A percentile compares a stretch with the other conserved stretches of the same genome.
These are phyloP conservation scores for Chymomyza fuscimana DNA, from an alignment of 2,888 invertebrate species.

Conservation along the genomic window DNA sequence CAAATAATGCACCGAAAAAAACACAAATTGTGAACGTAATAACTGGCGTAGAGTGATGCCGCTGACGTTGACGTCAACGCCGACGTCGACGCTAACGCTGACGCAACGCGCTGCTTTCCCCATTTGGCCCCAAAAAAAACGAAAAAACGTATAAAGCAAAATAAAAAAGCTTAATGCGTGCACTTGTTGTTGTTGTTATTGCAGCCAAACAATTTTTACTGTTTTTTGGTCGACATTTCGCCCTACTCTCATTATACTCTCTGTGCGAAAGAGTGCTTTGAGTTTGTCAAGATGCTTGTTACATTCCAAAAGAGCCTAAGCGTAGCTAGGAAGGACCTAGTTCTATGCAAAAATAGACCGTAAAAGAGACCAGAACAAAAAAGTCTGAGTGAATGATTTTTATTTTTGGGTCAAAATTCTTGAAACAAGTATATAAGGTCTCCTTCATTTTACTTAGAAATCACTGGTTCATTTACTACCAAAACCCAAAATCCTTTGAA, in stretches of 20 bases:
- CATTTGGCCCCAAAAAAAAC: constrained; percentile 59
- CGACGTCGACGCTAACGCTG: constrained; percentile 16
- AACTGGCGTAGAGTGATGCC: constrained; percentile 69
- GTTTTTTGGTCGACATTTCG: constrained; percentile 20
- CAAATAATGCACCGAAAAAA: constrained; percentile 37
- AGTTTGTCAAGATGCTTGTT: neutral
- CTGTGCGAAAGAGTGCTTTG: neutral
- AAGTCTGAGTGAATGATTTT: too few species aligned
- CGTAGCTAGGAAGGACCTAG: too few species aligned
- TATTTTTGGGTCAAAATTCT: too few species aligned
- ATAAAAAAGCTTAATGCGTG: constrained; percentile 68
- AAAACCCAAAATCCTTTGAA: too few species aligned
- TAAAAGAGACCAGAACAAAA: too few species aligned
- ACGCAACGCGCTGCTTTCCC: constrained; percentile 37
- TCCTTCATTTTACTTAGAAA: too few species aligned
- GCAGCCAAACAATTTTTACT: constrained; percentile 14
- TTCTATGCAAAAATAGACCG: too few species aligned
- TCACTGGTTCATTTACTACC: too few species aligned
- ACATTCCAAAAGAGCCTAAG: neutral
- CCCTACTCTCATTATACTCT: constrained; percentile 21
- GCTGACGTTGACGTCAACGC: constrained; percentile 41
- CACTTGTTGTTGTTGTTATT: constrained; percentile 44
- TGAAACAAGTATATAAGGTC: too few species aligned
- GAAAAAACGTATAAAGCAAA: constrained; percentile 41
- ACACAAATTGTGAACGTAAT: constrained; percentile 44